phyloP scores from a whole-genome alignment of 2,888 invertebrate genomes.

The Stenotaenia linearis region DNA sequence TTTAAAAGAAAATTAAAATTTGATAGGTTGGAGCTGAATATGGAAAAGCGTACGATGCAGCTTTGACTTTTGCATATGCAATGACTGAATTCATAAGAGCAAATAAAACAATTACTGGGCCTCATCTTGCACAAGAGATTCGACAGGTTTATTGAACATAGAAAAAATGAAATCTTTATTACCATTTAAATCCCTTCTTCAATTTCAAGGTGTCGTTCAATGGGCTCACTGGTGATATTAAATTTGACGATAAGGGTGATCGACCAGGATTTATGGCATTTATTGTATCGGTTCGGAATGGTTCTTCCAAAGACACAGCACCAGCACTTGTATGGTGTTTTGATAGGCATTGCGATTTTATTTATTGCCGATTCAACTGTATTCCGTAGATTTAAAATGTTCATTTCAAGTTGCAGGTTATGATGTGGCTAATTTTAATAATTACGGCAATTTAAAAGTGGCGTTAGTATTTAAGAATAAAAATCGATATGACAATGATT shows the following conservation, averaged over 20 bases:
- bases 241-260: conserved; percentile 27
- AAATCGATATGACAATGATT: no score
- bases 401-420: neutral
- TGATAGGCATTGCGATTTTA: no score
- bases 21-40: conserved; percentile 28
- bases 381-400: no score
- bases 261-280: conserved; percentile 29
- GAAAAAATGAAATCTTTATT: neutral
- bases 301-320: neutral
- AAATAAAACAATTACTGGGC: conserved; percentile 24
- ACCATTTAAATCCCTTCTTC: neutral
- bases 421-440: no score
- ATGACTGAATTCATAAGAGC: conserved; percentile 13
- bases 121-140: neutral
- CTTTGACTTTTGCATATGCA: conserved; percentile 2
- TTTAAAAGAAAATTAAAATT: neutral
- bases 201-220: conserved; percentile 22
- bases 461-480: no score
- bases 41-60: conserved; percentile 28
- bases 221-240: conserved; percentile 15
- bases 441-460: no score
- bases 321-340: conserved; percentile 20
- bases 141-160: neutral
- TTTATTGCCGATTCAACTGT: no score
- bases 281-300: conserved; percentile 28